These are phyloP conservation scores for Helleia helle DNA, from an alignment of 2,888 invertebrate genomes.

Conservation along the genomic window DNA sequence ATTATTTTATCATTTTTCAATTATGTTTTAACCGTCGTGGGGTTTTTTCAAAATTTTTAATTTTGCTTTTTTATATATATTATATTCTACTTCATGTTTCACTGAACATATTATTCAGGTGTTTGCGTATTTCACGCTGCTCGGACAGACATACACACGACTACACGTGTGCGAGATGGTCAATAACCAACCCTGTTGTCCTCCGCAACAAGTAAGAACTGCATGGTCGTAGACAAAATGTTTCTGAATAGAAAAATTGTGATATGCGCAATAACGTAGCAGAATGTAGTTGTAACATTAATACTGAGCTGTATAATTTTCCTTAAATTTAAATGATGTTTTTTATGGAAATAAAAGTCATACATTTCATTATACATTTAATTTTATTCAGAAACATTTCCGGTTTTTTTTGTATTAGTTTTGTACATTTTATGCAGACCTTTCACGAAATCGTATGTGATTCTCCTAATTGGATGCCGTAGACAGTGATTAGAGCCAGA, in stretches of 20 bases:
- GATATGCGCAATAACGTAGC: background rate
- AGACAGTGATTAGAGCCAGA: background rate
- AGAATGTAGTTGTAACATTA: no score
- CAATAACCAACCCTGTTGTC: constrained; percentile 90
- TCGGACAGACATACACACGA: constrained; percentile 89
- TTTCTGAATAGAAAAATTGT: constrained; percentile 9
- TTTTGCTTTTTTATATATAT: no score
- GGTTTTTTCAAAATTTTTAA: no score
- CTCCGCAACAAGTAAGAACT: constrained; percentile 73
- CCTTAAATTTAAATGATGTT: background rate
- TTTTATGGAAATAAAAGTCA: background rate
- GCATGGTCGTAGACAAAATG: constrained; percentile 13
- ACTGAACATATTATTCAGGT: constrained; percentile 36
- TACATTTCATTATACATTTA: no score
- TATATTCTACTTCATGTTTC: constrained; percentile 4
- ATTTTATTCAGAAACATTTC: background rate
- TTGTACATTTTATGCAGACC: background rate
- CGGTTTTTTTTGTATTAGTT: background rate
- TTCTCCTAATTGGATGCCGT: background rate
- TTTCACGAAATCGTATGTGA: background rate
- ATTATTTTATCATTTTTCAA: no score
- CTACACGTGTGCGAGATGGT: constrained; percentile 90
- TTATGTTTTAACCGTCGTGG: no score
- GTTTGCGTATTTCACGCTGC: constrained; percentile 60
- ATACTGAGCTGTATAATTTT: no score